These are phyloP conservation scores for Danaus chrysippus DNA, from an alignment of 2,888 invertebrate genomes.

Conservation along the genomic window DNA sequence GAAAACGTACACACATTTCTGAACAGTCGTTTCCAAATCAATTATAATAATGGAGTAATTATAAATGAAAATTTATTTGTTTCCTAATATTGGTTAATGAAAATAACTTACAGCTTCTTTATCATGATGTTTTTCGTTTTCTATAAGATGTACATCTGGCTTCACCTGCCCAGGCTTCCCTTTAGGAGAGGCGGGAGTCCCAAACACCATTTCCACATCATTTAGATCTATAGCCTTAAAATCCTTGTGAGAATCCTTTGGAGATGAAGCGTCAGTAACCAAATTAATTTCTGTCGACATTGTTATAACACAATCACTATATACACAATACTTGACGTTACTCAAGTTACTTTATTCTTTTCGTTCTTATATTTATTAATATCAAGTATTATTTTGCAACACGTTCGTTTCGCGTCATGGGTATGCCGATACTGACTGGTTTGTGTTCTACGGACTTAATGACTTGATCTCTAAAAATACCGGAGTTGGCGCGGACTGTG, in stretches of 20 bases:
- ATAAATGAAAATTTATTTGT: too few species aligned
- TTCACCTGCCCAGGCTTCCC: constrained; percentile 13
- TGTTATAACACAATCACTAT: too few species aligned
- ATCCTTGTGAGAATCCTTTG: constrained; percentile 34
- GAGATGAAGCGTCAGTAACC: constrained; percentile 15
- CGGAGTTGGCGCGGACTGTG: constrained; percentile 16
- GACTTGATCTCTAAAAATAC: constrained; percentile 51
- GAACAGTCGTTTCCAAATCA: too few species aligned
- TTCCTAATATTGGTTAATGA: too few species aligned
- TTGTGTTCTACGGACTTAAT: constrained; percentile 36
- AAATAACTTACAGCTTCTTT: constrained; percentile 36
- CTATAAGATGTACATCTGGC: constrained; percentile 41
- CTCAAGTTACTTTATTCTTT: too few species aligned
- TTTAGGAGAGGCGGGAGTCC: constrained; percentile 44
- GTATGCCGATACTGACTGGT: constrained; percentile 20
- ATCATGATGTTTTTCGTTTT: constrained; percentile 41
- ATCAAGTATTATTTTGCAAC: background rate
- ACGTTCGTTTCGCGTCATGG: constrained; percentile 15
- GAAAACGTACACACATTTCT: too few species aligned
- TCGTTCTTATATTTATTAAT: too few species aligned
- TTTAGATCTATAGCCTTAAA: constrained; percentile 42
- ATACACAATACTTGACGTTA: too few species aligned
- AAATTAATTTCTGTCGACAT: constrained; percentile 25
- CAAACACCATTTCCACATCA: constrained; percentile 59
- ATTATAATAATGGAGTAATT: too few species aligned